phyloP scores from a whole-genome alignment of 2,113 vertebrate genomes.

The Donacobius atricapilla region DNA sequence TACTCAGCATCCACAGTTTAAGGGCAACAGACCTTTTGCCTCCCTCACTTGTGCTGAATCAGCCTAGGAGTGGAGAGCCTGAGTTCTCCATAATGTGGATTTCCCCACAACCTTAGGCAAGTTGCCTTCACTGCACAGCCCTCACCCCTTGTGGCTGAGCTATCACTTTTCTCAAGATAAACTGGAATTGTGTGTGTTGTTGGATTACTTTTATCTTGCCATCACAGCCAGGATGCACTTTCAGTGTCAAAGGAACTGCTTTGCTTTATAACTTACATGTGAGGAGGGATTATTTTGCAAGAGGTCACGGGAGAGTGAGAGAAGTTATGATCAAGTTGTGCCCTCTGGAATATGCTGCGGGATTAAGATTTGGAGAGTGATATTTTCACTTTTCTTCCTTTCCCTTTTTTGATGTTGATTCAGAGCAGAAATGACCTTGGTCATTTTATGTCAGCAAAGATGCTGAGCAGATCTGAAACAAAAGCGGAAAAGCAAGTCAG shows the following conservation, averaged over 20 bases:
- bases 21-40: not conserved
- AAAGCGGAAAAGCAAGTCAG: slow-evolving; percentile 26
- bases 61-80: not conserved
- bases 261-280: slow-evolving; percentile 27
- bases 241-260: slow-evolving; percentile 41
- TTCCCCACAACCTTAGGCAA: not conserved
- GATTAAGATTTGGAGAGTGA: slow-evolving; percentile 14
- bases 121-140: not conserved
- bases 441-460: slow-evolving; percentile 45
- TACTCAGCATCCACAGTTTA: not conserved
- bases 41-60: not conserved
- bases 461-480: slow-evolving; percentile 40
- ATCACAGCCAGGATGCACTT: not conserved
- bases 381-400: slow-evolving; percentile 18
- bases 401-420: slow-evolving; percentile 48
- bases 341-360: not conserved
- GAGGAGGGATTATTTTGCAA: slow-evolving; percentile 51
- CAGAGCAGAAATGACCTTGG: slow-evolving; percentile 50
- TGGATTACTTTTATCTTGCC: slow-evolving; percentile 66
- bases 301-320: slow-evolving; percentile 68
- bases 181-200: slow-evolving; percentile 45
- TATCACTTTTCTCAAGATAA: slow-evolving; percentile 69
- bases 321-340: slow-evolving; percentile 5
- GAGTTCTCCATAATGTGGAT: not conserved
- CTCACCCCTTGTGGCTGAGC: slow-evolving; percentile 30